A percentile compares a stretch with the other conserved stretches of the same genome.
phyloP scores from a whole-genome alignment of 2,888 invertebrate genomes.

The Hydroisotoma schaefferi region DNA sequence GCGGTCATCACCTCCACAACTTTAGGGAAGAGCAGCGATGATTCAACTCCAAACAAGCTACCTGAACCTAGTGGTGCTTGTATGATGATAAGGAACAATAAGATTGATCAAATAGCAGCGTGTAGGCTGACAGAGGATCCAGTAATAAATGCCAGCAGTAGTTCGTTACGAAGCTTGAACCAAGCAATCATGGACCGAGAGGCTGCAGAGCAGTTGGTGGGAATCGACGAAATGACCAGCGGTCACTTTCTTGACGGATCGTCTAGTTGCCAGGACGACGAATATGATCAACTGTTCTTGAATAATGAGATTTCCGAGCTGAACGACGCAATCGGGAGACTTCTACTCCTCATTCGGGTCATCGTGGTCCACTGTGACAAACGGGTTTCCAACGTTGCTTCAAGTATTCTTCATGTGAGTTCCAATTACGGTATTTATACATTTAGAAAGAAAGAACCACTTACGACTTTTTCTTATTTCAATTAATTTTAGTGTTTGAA shows the following conservation, averaged over 20 bases:
- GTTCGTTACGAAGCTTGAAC: slow-evolving; percentile 42
- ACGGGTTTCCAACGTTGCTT: slow-evolving; percentile 43
- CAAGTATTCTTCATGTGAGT: slow-evolving; percentile 46
- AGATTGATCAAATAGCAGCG: neutral
- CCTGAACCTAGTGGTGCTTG: neutral
- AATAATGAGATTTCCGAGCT: slow-evolving; percentile 40
- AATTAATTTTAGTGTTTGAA: slow-evolving; percentile 37
- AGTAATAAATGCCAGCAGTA: slow-evolving; percentile 9
- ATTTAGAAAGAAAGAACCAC: neutral
- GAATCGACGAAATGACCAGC: slow-evolving; percentile 31
- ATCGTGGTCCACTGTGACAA: slow-evolving; percentile 46
- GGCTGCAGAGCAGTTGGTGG: slow-evolving; percentile 37
- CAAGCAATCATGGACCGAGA: slow-evolving; percentile 47
- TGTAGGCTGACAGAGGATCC: neutral
- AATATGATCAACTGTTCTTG: slow-evolving; percentile 32
- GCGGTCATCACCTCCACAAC: slow-evolving; percentile 11
- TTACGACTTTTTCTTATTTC: slow-evolving; percentile 7
- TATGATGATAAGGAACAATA: neutral
- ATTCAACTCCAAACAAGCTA: neutral
- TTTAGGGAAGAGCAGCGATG: neutral
- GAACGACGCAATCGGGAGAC: slow-evolving; percentile 38
- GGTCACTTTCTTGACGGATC: too few relatives aligned
- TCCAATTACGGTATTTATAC: slow-evolving; percentile 1
- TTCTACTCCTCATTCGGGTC: slow-evolving; percentile 40
- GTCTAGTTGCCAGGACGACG: slow-evolving; percentile 13